Evolutionary conservation across 2,888 invertebrate genomes (phyloP), one percentile per base, ranked within the genome.

Genomic region (Zonitis immaculata): DNA sequence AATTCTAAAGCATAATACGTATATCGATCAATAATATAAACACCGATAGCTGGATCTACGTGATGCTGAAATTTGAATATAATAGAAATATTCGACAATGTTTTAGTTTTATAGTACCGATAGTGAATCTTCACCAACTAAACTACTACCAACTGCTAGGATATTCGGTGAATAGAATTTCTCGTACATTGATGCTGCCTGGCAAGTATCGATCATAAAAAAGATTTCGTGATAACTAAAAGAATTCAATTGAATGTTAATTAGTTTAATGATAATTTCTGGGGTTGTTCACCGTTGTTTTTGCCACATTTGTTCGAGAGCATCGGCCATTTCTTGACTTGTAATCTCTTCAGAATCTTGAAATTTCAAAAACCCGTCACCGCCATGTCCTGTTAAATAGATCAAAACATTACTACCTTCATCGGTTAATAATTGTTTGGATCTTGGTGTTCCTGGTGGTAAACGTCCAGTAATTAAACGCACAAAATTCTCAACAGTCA

Each of bases 281-380:
- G n/a, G n/a, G n/a, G 26, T 48, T 35, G 72, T 87, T 83, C 73
- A 91, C 89, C 96, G 85, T 74, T 89, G 86, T 72, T 99, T 98
- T 71, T 98, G 95, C 94, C 96, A 97, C 99, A 99, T 99, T 77
- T 99, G 98, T 73, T 99, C 96, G 49, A 99, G 83, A 14, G 98
- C 98, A 83, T 99, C 98, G 14, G 97, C 98, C 66, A 99, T 78
- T 74, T 99, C 99, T 67, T 96, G 93, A 75, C 93, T 96, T 2
- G 98, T 98, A 18, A 99, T 92, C 78, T 99, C 99, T 72, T 99
- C 97, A 0, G 97, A 94, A 73, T 99, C 98, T 79, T 99, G 99
- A 73, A 99, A 99, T 76, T 99, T 99, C 0, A 99, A 79, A 73
- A 99, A 99, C 0, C 98, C 98, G 79, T 99, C 98, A 14, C 99